These are phyloP conservation scores for Acestrorhynchus altus DNA, from an alignment of 2,797 vertebrate species.

Conservation along the genomic window DNA sequence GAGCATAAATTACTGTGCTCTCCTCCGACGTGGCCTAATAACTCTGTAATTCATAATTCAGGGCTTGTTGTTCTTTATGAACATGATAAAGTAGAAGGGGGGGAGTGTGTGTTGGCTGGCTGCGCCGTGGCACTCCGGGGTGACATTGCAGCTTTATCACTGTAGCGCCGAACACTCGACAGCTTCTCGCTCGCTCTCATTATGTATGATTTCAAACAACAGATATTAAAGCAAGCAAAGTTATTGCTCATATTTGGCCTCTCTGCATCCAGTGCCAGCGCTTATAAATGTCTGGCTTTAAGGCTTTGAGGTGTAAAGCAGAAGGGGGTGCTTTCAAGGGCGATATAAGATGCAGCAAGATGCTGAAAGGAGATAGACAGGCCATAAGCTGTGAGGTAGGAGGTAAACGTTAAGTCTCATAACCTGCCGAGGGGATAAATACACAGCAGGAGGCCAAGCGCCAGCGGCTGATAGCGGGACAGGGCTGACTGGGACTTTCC, in stretches of 20 bases:
- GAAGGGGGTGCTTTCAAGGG: slow-evolving; percentile 59
- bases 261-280: slow-evolving; percentile 42
- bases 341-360: slow-evolving; percentile 38
- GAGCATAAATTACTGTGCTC: slow-evolving; percentile 63
- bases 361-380: background rate
- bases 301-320: slow-evolving; percentile 35
- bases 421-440: slow-evolving; percentile 28
- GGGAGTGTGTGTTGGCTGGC: slow-evolving; percentile 21
- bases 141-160: slow-evolving; percentile 70
- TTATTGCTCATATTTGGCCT: slow-evolving; percentile 61
- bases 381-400: background rate
- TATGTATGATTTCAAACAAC: slow-evolving; percentile 69
- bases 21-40: slow-evolving; percentile 67
- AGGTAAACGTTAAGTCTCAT: background rate
- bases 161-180: slow-evolving; percentile 61
- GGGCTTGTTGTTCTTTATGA: slow-evolving; percentile 61
- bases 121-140: slow-evolving; percentile 41
- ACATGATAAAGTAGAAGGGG: slow-evolving; percentile 54
- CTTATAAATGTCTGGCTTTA: slow-evolving; percentile 67
- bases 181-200: slow-evolving; percentile 46
- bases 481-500: slow-evolving; percentile 22
- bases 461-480: slow-evolving; percentile 7
- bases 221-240: slow-evolving; percentile 70
- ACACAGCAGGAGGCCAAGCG: background rate
- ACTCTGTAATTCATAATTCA: slow-evolving; percentile 69